A percentile compares a stretch with the other conserved stretches of the same genome.
Conservation (phyloP, 2,113 vertebrate species). For the Takifugu bimaculatus region DNA sequence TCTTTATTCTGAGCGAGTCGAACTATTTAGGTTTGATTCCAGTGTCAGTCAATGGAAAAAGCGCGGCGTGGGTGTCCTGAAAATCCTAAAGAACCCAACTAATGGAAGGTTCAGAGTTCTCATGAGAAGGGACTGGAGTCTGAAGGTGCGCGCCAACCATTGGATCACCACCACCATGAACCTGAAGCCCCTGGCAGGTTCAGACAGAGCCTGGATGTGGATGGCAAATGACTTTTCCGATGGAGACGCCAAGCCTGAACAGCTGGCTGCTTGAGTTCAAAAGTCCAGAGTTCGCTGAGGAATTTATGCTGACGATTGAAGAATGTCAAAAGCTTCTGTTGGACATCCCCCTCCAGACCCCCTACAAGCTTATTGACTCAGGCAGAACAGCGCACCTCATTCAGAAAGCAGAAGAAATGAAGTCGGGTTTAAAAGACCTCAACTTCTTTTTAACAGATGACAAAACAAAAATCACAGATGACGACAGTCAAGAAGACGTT, state of each 20-base stretch:
- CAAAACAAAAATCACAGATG: constrained; percentile 83
- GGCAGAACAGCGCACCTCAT: constrained; percentile 92
- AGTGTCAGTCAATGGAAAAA: constrained; percentile 93
- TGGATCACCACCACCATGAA: constrained; percentile 92
- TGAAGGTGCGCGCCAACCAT: constrained; percentile 98
- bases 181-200: constrained; percentile 85
- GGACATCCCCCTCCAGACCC: constrained; percentile 76
- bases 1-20: constrained; percentile 92
- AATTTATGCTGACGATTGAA: constrained; percentile 92
- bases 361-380: constrained; percentile 92
- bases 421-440: constrained; percentile 91
- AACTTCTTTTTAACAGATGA: constrained; percentile 90
- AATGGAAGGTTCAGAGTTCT: constrained; percentile 91
- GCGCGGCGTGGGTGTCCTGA: constrained; percentile 89
- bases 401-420: constrained; percentile 98
- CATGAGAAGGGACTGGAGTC: constrained; percentile 95
- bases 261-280: constrained; percentile 96
- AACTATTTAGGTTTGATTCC: constrained; percentile 89
- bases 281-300: constrained; percentile 87
- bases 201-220: constrained; percentile 96
- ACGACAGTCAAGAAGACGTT: constrained; percentile 45
- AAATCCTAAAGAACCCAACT: constrained; percentile 88
- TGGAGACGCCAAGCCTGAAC: constrained; percentile 87
- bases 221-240: constrained; percentile 95
- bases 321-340: constrained; percentile 80